Evolutionary conservation across 2,888 invertebrate genomes (phyloP).

Genomic region (Eristalis intricaria): DNA sequence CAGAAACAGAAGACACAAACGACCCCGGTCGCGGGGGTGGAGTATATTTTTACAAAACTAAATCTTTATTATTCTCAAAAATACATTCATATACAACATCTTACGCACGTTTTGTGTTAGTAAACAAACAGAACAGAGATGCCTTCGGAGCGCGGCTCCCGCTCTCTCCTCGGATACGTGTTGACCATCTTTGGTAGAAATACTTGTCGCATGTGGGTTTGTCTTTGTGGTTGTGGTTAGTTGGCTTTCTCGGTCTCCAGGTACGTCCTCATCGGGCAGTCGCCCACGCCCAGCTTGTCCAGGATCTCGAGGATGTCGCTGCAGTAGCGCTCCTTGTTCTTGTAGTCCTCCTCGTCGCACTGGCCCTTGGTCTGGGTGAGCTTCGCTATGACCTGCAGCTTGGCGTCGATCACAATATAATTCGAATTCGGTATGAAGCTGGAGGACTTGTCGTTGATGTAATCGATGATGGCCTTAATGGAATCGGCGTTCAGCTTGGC

Average conservation of each 20-base stretch:
- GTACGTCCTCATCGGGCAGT: slow-evolving; percentile 78
- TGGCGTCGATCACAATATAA: slow-evolving; percentile 79
- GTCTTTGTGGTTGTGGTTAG: slow-evolving; percentile 31
- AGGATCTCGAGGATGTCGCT: slow-evolving; percentile 78
- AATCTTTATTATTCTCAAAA: slow-evolving; percentile 49
- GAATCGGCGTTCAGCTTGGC: slow-evolving; percentile 78
- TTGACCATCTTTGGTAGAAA: slow-evolving; percentile 33
- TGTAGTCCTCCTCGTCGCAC: slow-evolving; percentile 76
- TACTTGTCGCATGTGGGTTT: slow-evolving; percentile 19
- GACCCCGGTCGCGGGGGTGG: too few species aligned
- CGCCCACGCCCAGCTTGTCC: slow-evolving; percentile 79
- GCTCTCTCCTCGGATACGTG: slow-evolving; percentile 6
- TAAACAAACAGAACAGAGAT: slow-evolving; percentile 62
- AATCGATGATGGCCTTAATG: slow-evolving; percentile 76
- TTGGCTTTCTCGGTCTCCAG: slow-evolving; percentile 75
- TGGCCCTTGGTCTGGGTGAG: slow-evolving; percentile 74
- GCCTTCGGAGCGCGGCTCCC: slow-evolving; percentile 40
- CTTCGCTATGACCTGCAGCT: slow-evolving; percentile 77
- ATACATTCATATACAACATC: slow-evolving; percentile 44
- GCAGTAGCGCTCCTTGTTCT: slow-evolving; percentile 77
- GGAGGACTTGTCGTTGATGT: slow-evolving; percentile 78
- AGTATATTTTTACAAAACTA: slow-evolving; percentile 47
- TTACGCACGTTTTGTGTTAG: slow-evolving; percentile 58
- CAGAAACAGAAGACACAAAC: slow-evolving; percentile 37
- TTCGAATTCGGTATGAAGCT: slow-evolving; percentile 79